phyloP scores from a whole-genome alignment of 1,140 invertebrate genomes.

The Ips typographus region DNA sequence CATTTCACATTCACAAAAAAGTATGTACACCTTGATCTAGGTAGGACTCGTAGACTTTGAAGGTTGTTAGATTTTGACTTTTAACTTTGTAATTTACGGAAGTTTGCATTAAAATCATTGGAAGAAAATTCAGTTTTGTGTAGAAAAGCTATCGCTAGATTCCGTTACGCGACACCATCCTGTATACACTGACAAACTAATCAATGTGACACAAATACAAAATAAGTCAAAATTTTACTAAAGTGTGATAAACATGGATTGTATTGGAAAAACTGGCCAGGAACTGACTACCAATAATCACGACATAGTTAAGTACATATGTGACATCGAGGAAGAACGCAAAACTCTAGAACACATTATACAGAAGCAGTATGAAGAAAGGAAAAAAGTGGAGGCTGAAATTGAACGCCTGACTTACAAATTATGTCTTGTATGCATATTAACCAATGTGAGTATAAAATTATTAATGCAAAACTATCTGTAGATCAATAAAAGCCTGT shows the following conservation, averaged over 20 bases:
- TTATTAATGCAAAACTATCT: slow-evolving; percentile 5
- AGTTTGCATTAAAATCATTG: too few relatives aligned
- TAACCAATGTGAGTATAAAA: background rate
- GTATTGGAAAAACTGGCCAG: slow-evolving; percentile 35
- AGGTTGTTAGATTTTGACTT: too few relatives aligned
- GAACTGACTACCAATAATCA: slow-evolving; percentile 41
- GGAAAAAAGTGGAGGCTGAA: slow-evolving; percentile 39
- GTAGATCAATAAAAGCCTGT: slow-evolving; percentile 45
- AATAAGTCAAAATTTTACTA: too few relatives aligned
- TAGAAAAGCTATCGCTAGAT: too few relatives aligned
- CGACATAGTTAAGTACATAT: slow-evolving; percentile 41
- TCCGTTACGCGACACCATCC: too few relatives aligned
- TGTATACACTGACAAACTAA: too few relatives aligned
- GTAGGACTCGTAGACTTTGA: too few relatives aligned
- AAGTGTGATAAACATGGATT: slow-evolving; percentile 9
- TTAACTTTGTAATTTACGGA: too few relatives aligned
- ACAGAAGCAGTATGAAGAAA: slow-evolving; percentile 42
- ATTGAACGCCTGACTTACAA: slow-evolving; percentile 44
- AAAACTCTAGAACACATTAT: slow-evolving; percentile 41
- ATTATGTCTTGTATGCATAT: slow-evolving; percentile 37
- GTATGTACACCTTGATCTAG: too few relatives aligned
- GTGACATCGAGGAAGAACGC: slow-evolving; percentile 38
- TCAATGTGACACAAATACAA: too few relatives aligned
- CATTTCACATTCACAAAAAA: too few relatives aligned
- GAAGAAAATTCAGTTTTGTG: too few relatives aligned